phyloP scores from a whole-genome alignment of 2,797 vertebrate species.

The Melanotaenia maccullochi region DNA sequence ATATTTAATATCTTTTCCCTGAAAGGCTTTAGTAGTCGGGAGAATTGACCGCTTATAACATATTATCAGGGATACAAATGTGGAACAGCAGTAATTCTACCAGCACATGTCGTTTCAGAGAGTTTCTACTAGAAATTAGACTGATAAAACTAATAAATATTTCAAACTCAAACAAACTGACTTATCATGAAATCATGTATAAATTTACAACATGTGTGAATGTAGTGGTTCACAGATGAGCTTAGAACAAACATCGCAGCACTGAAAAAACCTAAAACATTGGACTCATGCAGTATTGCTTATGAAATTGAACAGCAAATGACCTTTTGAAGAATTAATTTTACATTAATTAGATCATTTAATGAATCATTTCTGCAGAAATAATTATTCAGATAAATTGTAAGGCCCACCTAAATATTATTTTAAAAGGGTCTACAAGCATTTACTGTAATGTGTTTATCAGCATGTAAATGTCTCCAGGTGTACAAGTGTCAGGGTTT shows the following conservation, averaged over 20 bases:
- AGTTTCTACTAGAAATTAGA: background rate
- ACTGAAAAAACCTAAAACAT: background rate
- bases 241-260: background rate
- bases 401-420: background rate
- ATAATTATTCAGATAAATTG: background rate
- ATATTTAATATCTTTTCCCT: background rate
- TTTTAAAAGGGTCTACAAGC: background rate
- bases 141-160: slow-evolving; percentile 18
- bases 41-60: background rate
- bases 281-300: background rate
- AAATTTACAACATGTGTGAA: slow-evolving; percentile 7
- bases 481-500: background rate
- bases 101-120: background rate
- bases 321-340: background rate
- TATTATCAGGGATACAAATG: slow-evolving; percentile 15
- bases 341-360: background rate
- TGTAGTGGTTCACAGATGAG: background rate
- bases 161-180: slow-evolving; percentile 8
- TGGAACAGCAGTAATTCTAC: background rate
- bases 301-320: background rate
- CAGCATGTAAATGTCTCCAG: background rate
- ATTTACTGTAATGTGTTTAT: background rate
- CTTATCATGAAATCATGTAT: background rate
- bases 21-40: background rate
- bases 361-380: background rate